Percentiles rank a stretch among this genome's conserved stretches.
Evolutionary conservation across 37 sponge, comb jelly and placozoan genomes (phyloP).

Genomic region (Agelas oroides): DNA sequence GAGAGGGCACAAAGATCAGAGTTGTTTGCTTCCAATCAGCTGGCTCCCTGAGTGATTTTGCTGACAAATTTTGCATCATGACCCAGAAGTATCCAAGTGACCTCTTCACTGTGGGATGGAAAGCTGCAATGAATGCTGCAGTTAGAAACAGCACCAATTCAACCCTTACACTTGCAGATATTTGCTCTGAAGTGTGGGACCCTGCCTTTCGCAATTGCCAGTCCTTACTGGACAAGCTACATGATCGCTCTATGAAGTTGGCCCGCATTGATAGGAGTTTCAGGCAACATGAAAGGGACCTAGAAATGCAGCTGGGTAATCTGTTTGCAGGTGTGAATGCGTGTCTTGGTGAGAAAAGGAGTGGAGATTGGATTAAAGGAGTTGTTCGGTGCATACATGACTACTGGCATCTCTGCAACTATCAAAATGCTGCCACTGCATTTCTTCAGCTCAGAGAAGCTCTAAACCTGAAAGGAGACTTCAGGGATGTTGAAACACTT

Average conservation of each 20-base stretch:
- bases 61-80: not conserved
- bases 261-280: slow-evolving; percentile 6
- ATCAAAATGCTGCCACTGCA: slow-evolving; percentile 17
- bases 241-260: slow-evolving; percentile 15
- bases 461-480: slow-evolving; percentile 33
- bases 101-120: slow-evolving; percentile 21
- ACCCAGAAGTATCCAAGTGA: not conserved
- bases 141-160: not conserved
- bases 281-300: not conserved
- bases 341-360: not conserved
- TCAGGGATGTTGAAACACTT: slow-evolving; percentile 30
- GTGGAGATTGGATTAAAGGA: not conserved
- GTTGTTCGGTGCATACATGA: not conserved
- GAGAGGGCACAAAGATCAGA: not conserved
- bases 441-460: not conserved
- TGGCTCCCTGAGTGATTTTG: not conserved
- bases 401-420: slow-evolving; percentile 11
- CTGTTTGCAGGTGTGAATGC: slow-evolving; percentile 1
- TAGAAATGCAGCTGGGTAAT: not conserved
- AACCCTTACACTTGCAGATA: not conserved
- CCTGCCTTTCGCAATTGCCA: slow-evolving; percentile 29
- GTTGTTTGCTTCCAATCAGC: slow-evolving; percentile 21
- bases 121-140: not conserved
- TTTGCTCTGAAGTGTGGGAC: slow-evolving; percentile 30
- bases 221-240: slow-evolving; percentile 8